Base-by-base conservation (phyloP, 2,797 vertebrate genomes). In the Dipus sagitta region DNA sequence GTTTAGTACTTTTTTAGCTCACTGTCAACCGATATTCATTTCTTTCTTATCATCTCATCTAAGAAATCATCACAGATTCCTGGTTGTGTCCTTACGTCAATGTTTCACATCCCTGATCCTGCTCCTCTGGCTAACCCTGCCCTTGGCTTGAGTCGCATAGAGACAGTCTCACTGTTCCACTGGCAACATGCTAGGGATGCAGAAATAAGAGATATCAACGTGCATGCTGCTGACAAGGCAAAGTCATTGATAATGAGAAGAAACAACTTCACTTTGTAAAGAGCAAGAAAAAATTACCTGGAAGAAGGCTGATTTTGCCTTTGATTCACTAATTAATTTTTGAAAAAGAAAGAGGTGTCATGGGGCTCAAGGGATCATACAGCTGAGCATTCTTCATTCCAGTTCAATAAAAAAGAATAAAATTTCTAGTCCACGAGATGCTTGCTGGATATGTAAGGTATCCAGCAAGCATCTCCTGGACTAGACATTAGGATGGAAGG, bases 301-400 rank as follows among this genome's bases (percentile, higher is more conserved):
- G 68, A 96, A 95, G 95, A 97, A 90, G 71, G 90, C 94, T 97
- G 96, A 96, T 86, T 97, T 95, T 96, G 92, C 86, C 84, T 96
- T 96, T 90, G 38, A 94, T 89, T 91, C 70, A 93, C 92, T 94
- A 96, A 97, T 96, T 97, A 96, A 96, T 95, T 97, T 96, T 96
- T 90, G 71, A 70, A 79, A 91, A 95, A 92, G 95, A 94, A 76
- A 91, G 70, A 95, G 75, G 65, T 96, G 94, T 96, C 83, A 89
- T 76, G n/a, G 38, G 95, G 78, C 80, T 70, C 77, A 81, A 62
- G 42, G 97, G 94, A 90, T 96, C 92, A 95, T 30, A 12, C 12
- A 88, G 38, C 87, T 85, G 77, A 86, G 65, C 90, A 94, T 85
- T 95, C 86, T 96, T 95, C 85, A 95, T 94, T 93, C 81, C 60